phyloP scores from a whole-genome alignment of 1,140 invertebrate genomes.

The Cyphomyrmex costatus region DNA sequence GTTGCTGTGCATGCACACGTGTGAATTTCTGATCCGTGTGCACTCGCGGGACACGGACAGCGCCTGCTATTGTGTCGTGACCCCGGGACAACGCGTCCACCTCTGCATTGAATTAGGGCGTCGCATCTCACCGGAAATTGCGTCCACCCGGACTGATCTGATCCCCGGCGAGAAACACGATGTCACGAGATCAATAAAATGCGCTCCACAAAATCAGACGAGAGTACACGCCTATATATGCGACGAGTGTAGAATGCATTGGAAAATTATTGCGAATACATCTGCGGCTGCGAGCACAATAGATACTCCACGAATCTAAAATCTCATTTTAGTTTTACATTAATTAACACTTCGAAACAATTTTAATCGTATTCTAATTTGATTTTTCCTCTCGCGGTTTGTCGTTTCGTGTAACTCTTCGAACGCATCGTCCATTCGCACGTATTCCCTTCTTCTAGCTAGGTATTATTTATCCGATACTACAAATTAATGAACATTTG shows the following conservation, averaged over 20 bases:
- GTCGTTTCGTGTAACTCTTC: not conserved
- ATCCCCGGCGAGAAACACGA: not conserved
- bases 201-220: not conserved
- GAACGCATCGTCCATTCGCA: not conserved
- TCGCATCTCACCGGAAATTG: constrained; percentile 74
- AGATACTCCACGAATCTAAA: not conserved
- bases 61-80: constrained; percentile 56
- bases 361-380: constrained; percentile 11
- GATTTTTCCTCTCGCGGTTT: not conserved
- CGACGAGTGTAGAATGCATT: not conserved
- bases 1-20: not conserved
- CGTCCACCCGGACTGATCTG: constrained; percentile 63
- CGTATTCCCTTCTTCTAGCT: not conserved
- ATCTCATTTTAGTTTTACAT: not conserved
- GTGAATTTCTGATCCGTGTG: constrained; percentile 13
- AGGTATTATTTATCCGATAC: constrained; percentile 9
- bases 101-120: constrained; percentile 72
- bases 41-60: not conserved
- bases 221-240: not conserved
- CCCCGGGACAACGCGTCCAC: constrained; percentile 45
- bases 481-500: not conserved
- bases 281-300: not conserved
- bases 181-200: not conserved
- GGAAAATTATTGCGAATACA: not conserved
- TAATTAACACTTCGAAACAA: not conserved